Evolutionary conservation across 2,113 vertebrate genomes (phyloP).

Genomic region (Solea solea): DNA sequence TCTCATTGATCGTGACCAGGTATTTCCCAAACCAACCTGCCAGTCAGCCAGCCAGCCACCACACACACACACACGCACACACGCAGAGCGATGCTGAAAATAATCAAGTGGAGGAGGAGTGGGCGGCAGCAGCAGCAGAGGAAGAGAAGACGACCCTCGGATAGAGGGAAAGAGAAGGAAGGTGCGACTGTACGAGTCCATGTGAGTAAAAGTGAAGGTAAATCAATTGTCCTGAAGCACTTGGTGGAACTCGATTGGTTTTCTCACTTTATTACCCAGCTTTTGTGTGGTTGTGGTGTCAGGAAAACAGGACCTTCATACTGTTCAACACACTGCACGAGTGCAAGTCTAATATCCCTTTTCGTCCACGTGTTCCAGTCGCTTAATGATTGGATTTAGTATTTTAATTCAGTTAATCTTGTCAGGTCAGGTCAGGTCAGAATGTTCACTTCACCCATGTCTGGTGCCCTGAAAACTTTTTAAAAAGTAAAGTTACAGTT

Average conservation of each 20-base stretch:
- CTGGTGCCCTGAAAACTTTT: too few relatives aligned
- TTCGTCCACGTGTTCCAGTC: too few relatives aligned
- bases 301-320: conserved; percentile 8
- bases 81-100: conserved; percentile 56
- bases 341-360: too few relatives aligned
- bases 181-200: conserved; percentile 34
- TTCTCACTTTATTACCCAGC: conserved; percentile 51
- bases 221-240: conserved; percentile 60
- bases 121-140: conserved; percentile 48
- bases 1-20: conserved; percentile 78
- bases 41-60: conserved; percentile 58
- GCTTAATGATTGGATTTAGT: too few relatives aligned
- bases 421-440: too few relatives aligned
- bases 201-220: conserved; percentile 55
- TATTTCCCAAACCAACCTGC: conserved; percentile 82
- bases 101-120: conserved; percentile 68
- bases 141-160: conserved; percentile 58
- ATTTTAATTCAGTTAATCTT: too few relatives aligned
- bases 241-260: conserved; percentile 45
- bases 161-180: conserved; percentile 39
- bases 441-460: too few relatives aligned
- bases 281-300: not conserved
- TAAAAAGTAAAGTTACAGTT: too few relatives aligned
- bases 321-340: not conserved
- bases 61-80: conserved; percentile 26